Evolutionary conservation across 2,797 vertebrate species (phyloP), one percentile per base, ranked within the genome.

Genomic region (Propithecus perrieri): DNA sequence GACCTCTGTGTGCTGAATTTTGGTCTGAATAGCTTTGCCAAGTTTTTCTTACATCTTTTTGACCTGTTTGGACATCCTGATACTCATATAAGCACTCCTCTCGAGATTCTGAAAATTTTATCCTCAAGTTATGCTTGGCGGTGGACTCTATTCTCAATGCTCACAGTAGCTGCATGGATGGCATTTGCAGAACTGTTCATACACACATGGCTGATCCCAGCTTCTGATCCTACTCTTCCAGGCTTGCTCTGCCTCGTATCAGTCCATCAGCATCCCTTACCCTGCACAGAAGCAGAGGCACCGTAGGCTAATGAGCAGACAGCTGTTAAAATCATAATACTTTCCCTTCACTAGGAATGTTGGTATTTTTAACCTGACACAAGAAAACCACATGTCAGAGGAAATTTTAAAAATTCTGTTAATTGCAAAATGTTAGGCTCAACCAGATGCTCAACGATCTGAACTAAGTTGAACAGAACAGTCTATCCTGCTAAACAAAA

Each of bases 331-430:
- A 50, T 24, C 5, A 2, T n/a, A 89, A 48, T 78, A 5, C 46
- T 28, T 41, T 93, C 41, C 24, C 78, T 94, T 91, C 76, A 38
- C 75, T 20, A 84, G 80, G 71, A 76, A 85, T 79, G 72, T 43
- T 67, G 76, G 3, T 81, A 93, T 86, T 95, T 96, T 93, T 55
- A 95, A 81, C n/a, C 46, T 13, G 33, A 90, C 55, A 35, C 4
- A 41, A 97, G 53, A 38, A 93, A 96, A 65, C 46, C 46, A 35
- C 20, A 57, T 38, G 11, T 65, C 33, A 93, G 79, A 55, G 1
- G 59, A 30, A 26, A 65, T 20, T 67, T 59, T 28, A 46, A 61
- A 43, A 10, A 41, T 26, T 67, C 48, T 88, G 30, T 89, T 83
- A 33, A 53, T 50, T 87, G 26, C 15, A 74, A 46, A 50, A 72